phyloP scores from a whole-genome alignment of 2,797 vertebrate species.

The Cynodonichthys magdalenae region DNA sequence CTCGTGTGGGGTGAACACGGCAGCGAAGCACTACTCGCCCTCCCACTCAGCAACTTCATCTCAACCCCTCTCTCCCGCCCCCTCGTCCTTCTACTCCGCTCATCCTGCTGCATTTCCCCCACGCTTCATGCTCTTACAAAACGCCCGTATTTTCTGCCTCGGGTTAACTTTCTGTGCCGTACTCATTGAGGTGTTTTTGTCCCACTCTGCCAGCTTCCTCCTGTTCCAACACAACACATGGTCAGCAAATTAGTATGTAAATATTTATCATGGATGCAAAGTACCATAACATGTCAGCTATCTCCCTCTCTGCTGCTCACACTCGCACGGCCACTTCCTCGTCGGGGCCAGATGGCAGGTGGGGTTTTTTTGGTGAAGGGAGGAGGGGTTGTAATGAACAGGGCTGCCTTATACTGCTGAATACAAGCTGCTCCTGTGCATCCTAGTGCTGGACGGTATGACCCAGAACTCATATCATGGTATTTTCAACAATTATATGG shows the following conservation, averaged over 20 bases:
- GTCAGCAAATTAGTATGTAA: slow-evolving; percentile 65
- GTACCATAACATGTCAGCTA: slow-evolving; percentile 50
- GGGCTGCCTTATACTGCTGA: slow-evolving; percentile 55
- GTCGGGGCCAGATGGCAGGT: slow-evolving; percentile 73
- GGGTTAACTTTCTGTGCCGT: slow-evolving; percentile 30
- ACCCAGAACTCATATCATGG: slow-evolving; percentile 11
- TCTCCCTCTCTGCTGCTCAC: slow-evolving; percentile 23
- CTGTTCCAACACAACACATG: slow-evolving; percentile 44
- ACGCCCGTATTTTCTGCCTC: slow-evolving; percentile 35
- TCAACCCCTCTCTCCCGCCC: slow-evolving; percentile 67
- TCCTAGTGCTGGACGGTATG: slow-evolving; percentile 57
- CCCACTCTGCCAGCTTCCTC: slow-evolving; percentile 9
- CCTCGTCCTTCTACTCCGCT: slow-evolving; percentile 45
- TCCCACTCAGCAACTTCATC: slow-evolving; percentile 67
- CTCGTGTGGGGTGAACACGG: slow-evolving; percentile 30
- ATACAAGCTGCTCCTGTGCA: slow-evolving; percentile 69
- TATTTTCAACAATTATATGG: background rate
- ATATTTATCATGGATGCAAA: slow-evolving; percentile 70
- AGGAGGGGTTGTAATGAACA: slow-evolving; percentile 25
- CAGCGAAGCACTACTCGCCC: slow-evolving; percentile 47
- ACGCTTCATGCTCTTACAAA: background rate
- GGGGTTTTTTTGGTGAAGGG: slow-evolving; percentile 46
- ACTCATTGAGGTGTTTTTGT: background rate
- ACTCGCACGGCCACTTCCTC: slow-evolving; percentile 61
- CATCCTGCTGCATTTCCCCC: slow-evolving; percentile 46